Evolutionary conservation across 2,797 vertebrate genomes (phyloP), one percentile per base, ranked within the genome.

Genomic region (Telmatherina bonti): DNA sequence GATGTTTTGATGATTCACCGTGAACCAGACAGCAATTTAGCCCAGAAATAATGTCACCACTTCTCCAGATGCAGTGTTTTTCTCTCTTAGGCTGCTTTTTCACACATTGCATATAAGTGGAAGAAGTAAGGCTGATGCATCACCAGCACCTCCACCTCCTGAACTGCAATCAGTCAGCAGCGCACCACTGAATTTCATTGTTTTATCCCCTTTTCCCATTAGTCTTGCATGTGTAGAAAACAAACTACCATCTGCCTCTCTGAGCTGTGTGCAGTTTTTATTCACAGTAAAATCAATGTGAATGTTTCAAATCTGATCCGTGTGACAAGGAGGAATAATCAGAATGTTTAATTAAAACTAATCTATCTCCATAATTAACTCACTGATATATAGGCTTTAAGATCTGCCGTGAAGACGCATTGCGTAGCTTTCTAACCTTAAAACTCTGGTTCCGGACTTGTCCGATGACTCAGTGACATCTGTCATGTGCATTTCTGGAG

Each of bases 1-100:
- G 71, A 66, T 76, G 62, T 83, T 72, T 59, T 1, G 55, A 59
- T 87, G 87, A 87, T 31, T 87, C 85, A 84, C 60, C 0, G 15
- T 30, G 68, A 83, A 65, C 60, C 20, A 41, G 70, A 73, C 65
- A 36, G 35, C 11, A 36, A 13, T 36, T 13, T 36, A 36, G 35
- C 11, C 35, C 2, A 12, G 12, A 36, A 36, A 36, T 12, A 36
- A 36, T 36, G 35, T 6, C 35, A 36, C 35, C 7, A 1, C 35
- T 36, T 13, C 35, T 36, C 35, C 35, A 36, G 35, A 36, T 36
- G 35, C 35, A 35, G 53, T 35, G 45, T 73, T 75, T 63, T 43
- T 64, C 26, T 55, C 45, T 55, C 18, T 11, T 35, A 33, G 30
- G 20, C 20, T 24, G 66, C 12, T 43, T 69, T 62, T 81, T 62